These are phyloP conservation scores for Apogon talboti DNA, from an alignment of 2,797 vertebrate species.

Conservation along the genomic window DNA sequence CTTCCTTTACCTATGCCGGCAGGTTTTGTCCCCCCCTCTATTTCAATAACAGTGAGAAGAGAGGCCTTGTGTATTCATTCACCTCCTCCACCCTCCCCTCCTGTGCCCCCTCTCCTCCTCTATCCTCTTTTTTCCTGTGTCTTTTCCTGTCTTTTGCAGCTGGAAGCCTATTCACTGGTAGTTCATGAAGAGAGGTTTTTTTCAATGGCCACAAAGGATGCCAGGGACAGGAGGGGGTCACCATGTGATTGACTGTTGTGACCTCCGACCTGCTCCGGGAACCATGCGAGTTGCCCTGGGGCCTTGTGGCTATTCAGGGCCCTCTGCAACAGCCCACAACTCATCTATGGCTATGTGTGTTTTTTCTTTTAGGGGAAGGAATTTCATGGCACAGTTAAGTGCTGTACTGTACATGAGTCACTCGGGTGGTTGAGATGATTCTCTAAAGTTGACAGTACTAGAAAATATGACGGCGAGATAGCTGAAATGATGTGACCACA, in stretches of 20 bases:
- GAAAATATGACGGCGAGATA: not conserved
- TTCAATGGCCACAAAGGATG: conserved; percentile 78
- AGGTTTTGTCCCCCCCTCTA: conserved; percentile 59
- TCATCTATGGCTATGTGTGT: conserved; percentile 48
- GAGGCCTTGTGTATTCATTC: conserved; percentile 72
- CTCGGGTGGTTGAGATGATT: conserved; percentile 8
- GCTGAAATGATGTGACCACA: conserved; percentile 20
- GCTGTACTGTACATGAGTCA: conserved; percentile 48
- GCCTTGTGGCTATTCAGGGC: conserved; percentile 66
- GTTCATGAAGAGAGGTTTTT: conserved; percentile 78
- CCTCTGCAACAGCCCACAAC: conserved; percentile 45
- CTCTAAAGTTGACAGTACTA: conserved; percentile 28
- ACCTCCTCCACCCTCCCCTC: conserved; percentile 55
- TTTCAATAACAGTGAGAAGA: conserved; percentile 79
- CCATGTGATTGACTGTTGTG: conserved; percentile 80
- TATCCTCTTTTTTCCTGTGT: conserved; percentile 58
- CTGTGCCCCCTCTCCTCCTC: conserved; percentile 37
- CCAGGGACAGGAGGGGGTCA: conserved; percentile 66
- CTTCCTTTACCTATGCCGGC: conserved; percentile 59
- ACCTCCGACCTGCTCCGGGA: conserved; percentile 74
- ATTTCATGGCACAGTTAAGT: conserved; percentile 40
- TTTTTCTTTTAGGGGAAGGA: conserved; percentile 55
- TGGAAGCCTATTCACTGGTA: conserved; percentile 82
- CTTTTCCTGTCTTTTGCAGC: conserved; percentile 77
- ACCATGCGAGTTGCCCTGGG: conserved; percentile 64